A percentile compares a stretch with the other conserved stretches of the same genome.
Evolutionary conservation across 2,113 vertebrate species (phyloP).

Genomic region (Phalacrocorax pelagicus): DNA sequence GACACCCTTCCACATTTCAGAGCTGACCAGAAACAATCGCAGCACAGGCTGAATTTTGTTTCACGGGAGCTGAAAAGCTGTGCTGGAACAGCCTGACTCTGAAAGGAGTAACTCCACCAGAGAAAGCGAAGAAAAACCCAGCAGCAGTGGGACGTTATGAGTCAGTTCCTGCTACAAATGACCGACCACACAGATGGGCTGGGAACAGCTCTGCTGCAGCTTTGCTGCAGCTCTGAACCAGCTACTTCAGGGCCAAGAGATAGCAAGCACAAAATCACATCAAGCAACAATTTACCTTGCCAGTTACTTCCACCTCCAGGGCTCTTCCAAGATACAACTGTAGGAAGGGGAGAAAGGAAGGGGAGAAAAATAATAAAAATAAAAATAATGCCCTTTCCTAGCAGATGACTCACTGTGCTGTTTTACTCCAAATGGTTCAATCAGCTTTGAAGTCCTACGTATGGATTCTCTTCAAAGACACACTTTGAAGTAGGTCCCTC

Average conservation of each 20-base stretch:
- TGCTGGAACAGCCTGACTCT: not conserved
- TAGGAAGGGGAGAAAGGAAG: not conserved
- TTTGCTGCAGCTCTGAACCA: not conserved
- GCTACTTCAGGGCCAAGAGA: not conserved
- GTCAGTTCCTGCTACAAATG: slow-evolving; percentile 18
- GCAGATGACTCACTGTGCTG: slow-evolving; percentile 23
- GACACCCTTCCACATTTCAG: not conserved
- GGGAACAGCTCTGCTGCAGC: not conserved
- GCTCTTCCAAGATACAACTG: not conserved
- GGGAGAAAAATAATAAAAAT: not conserved
- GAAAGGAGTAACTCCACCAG: not conserved
- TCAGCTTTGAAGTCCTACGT: slow-evolving; percentile 53
- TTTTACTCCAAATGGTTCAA: not conserved
- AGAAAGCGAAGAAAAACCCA: not conserved
- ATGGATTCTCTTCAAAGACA: slow-evolving; percentile 38
- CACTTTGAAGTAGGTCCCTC: slow-evolving; percentile 30
- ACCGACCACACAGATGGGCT: not conserved
- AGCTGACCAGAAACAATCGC: not conserved
- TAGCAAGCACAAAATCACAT: not conserved
- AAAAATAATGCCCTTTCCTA: slow-evolving; percentile 12
- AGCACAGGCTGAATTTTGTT: not conserved
- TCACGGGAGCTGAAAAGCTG: not conserved
- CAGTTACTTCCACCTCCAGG: not conserved
- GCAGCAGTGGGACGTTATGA: not conserved
- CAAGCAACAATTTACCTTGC: not conserved